phyloP scores from a whole-genome alignment of 2,888 invertebrate species.

The Sphecodes monilicornis region DNA sequence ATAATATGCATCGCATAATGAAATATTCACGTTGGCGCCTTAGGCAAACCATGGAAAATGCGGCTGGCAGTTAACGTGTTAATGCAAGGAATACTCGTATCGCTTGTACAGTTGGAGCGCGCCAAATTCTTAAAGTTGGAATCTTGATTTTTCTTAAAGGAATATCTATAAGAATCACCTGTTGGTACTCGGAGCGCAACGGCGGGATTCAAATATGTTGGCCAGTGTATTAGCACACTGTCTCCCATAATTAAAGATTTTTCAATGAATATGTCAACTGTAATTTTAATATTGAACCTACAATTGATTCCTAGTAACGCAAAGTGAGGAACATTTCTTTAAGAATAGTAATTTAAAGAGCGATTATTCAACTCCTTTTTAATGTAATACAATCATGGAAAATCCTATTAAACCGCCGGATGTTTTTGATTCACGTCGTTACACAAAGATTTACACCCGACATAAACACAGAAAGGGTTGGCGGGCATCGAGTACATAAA shows the following conservation, averaged over 20 bases:
- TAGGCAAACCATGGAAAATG: too few species aligned
- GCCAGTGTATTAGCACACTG: background rate
- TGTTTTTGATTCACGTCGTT: too few species aligned
- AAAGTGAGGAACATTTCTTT: background rate
- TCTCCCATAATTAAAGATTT: background rate
- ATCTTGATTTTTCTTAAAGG: too few species aligned
- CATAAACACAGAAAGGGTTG: background rate
- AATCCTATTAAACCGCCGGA: too few species aligned
- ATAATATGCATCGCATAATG: too few species aligned
- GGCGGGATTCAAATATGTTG: background rate
- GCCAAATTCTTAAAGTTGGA: background rate
- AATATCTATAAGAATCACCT: background rate
- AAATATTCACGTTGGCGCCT: too few species aligned
- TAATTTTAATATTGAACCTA: background rate
- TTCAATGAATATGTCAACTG: background rate
- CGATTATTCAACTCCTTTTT: background rate
- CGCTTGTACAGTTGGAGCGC: background rate
- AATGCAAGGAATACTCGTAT: background rate
- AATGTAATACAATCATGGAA: too few species aligned
- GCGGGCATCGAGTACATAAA: too few species aligned
- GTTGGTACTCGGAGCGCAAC: slow-evolving; percentile 1
- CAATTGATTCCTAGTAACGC: background rate
- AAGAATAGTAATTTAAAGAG: background rate
- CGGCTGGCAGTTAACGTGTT: too few species aligned
- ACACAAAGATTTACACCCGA: too few species aligned